Evolutionary conservation across 1,140 invertebrate species (phyloP).

Genomic region (Euglossa dilemma): DNA sequence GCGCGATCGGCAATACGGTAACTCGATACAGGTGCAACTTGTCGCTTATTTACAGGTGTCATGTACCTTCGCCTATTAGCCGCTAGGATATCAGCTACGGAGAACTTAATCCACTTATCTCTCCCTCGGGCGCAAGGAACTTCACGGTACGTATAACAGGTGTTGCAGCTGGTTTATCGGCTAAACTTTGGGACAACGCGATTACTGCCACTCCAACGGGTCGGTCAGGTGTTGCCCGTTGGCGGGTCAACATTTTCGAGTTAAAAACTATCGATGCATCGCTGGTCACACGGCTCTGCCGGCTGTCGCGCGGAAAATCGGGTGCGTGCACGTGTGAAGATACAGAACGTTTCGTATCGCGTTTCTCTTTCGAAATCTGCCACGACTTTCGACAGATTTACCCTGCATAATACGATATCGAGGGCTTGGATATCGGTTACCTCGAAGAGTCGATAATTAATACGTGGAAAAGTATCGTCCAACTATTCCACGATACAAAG

Average conservation of each 20-base stretch:
- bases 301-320: conserved; percentile 18
- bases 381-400: neutral
- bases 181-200: conserved; percentile 60
- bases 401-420: no score
- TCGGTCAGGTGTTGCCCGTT: conserved; percentile 49
- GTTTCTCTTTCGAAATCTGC: neutral
- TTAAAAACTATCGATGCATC: conserved; percentile 55
- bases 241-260: conserved; percentile 40
- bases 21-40: conserved; percentile 34
- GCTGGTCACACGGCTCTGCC: neutral
- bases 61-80: conserved; percentile 54
- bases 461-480: no score
- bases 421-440: no score
- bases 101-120: conserved; percentile 71
- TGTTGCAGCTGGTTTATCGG: conserved; percentile 60
- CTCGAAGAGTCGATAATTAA: no score
- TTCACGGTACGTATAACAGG: conserved; percentile 63
- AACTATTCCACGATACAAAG: no score
- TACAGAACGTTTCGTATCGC: neutral
- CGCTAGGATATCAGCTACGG: conserved; percentile 52
- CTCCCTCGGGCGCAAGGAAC: conserved; percentile 54
- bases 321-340: neutral
- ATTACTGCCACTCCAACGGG: conserved; percentile 51
- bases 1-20: conserved; percentile 11
- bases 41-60: conserved; percentile 38